phyloP scores from a whole-genome alignment of 1,140 invertebrate species.

The Caenorhabditis elegans region WBcel235 BX284602.5:11282001-11282500 shows the following conservation, averaged over 20 bases:
- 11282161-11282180: not conserved
- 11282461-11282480: too few species aligned
- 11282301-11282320: slow-evolving; percentile 9
- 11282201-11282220: not conserved
- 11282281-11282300: not conserved
- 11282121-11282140: not conserved
- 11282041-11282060: not conserved
- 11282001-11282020: slow-evolving; percentile 21
- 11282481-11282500: too few species aligned
- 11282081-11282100: not conserved
- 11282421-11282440: too few species aligned
- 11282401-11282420: too few species aligned
- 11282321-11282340: not conserved
- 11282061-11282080: not conserved
- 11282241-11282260: not conserved
- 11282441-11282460: too few species aligned
- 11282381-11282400: too few species aligned
- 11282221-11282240: not conserved
- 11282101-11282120: not conserved
- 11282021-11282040: not conserved
- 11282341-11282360: too few species aligned
- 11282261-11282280: not conserved
- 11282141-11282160: not conserved
- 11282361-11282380: too few species aligned
- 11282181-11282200: not conserved